phyloP scores from a whole-genome alignment of 2,113 vertebrate species.

The Toxotes chatareus region DNA sequence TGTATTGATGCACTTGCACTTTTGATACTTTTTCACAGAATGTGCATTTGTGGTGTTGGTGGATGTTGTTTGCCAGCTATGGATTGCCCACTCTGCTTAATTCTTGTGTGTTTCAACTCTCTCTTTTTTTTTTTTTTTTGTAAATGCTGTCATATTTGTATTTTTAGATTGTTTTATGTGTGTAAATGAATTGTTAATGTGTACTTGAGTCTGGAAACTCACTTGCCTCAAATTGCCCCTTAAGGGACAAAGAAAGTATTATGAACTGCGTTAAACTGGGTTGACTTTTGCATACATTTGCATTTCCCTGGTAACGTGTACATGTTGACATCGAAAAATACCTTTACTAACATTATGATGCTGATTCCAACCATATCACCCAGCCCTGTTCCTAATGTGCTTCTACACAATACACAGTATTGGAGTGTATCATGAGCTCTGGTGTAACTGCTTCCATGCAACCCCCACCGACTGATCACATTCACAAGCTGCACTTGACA shows the following conservation, averaged over 20 bases:
- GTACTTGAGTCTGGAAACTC: no score
- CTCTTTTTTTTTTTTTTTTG: no score
- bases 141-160: not conserved
- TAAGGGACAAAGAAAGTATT: not conserved
- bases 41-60: not conserved
- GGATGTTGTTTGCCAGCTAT: not conserved
- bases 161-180: not conserved
- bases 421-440: conserved; percentile 8
- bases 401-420: not conserved
- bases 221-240: not conserved
- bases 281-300: not conserved
- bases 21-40: not conserved
- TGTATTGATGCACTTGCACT: not conserved
- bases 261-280: not conserved
- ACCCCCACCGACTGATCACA: conserved; percentile 37
- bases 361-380: not conserved
- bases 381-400: not conserved
- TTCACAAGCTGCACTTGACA: conserved; percentile 55
- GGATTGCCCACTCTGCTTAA: not conserved
- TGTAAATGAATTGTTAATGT: not conserved
- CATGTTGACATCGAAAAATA: not conserved
- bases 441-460: conserved; percentile 16
- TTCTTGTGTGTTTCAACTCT: not conserved
- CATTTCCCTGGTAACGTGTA: not conserved
- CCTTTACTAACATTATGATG: not conserved